Evolutionary conservation across 1,140 invertebrate genomes (phyloP).

Genomic region (Lordiphosa mommai): DNA sequence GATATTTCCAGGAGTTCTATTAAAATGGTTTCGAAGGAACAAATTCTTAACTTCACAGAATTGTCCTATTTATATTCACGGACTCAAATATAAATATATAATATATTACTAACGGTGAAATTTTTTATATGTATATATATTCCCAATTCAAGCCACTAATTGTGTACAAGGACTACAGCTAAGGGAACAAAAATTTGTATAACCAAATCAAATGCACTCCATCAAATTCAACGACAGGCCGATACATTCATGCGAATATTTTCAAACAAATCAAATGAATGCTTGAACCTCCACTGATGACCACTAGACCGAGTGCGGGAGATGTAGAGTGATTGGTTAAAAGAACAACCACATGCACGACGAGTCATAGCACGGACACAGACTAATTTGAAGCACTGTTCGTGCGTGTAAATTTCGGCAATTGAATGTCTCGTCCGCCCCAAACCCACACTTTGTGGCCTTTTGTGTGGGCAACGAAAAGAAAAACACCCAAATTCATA

Average conservation of each 20-base stretch:
- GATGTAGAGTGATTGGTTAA: not conserved
- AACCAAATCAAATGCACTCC: conserved; percentile 36
- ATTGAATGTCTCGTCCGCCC: conserved; percentile 18
- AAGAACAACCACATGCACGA: conserved; percentile 2
- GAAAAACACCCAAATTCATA: conserved; percentile 36
- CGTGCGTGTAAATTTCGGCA: conserved; percentile 51
- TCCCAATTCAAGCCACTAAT: conserved; percentile 6
- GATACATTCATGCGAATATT: conserved; percentile 33
- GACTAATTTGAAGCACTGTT: conserved; percentile 68
- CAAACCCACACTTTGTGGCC: not conserved
- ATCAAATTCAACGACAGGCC: conserved; percentile 54
- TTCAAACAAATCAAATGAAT: conserved; percentile 42
- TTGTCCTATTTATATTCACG: too few species aligned
- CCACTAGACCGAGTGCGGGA: not conserved
- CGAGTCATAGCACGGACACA: conserved; percentile 15
- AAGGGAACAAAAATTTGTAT: conserved; percentile 16
- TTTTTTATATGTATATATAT: not conserved
- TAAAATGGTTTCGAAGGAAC: too few species aligned
- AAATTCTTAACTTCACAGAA: too few species aligned
- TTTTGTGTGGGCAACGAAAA: conserved; percentile 7
- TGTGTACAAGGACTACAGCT: conserved; percentile 11
- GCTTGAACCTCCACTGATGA: conserved; percentile 14
- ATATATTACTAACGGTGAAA: too few species aligned
- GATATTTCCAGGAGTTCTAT: too few species aligned
- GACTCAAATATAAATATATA: too few species aligned